Percentiles rank a stretch among this genome's conserved stretches.
Conservation (phyloP, 2,888 invertebrate genomes). For the Philaethria dido region DNA sequence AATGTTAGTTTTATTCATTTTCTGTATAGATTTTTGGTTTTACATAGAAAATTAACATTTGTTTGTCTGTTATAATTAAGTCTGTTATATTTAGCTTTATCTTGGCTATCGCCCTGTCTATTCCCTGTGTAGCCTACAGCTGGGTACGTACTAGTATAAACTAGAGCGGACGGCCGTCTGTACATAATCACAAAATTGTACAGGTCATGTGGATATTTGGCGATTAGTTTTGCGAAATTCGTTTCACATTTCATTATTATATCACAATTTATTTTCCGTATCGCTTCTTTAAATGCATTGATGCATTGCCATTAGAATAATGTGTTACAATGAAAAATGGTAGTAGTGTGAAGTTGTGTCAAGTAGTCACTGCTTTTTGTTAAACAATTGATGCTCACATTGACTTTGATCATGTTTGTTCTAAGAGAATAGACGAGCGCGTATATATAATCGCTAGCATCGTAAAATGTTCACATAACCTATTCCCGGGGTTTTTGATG, state of each 20-base stretch:
- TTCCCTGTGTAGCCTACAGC: conserved; percentile 16
- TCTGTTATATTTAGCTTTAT: conserved; percentile 5
- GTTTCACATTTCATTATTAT: conserved; percentile 62
- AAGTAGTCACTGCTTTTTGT: conserved; percentile 66
- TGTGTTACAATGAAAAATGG: conserved; percentile 79
- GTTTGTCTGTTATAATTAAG: conserved; percentile 9
- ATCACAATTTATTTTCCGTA: conserved; percentile 59
- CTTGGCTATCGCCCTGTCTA: background rate
- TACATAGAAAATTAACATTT: background rate
- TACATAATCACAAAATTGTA: conserved; percentile 73
- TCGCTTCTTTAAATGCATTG: conserved; percentile 62
- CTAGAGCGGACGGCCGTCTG: conserved; percentile 53
- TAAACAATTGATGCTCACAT: conserved; percentile 49
- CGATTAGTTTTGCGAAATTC: conserved; percentile 77
- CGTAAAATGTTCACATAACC: conserved; percentile 85
- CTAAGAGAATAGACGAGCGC: conserved; percentile 50
- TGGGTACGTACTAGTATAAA: conserved; percentile 34
- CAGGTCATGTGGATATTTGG: conserved; percentile 84
- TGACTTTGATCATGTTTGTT: conserved; percentile 56
- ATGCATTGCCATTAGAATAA: conserved; percentile 61
- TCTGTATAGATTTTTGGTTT: conserved; percentile 44
- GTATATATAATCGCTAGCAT: conserved; percentile 75
- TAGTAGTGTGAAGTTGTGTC: conserved; percentile 63
- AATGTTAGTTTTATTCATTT: conserved; percentile 52
- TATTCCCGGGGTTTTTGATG: conserved; percentile 65